Evolutionary conservation across 2,888 invertebrate genomes (phyloP).

Genomic region (Campaea margaritaria): DNA sequence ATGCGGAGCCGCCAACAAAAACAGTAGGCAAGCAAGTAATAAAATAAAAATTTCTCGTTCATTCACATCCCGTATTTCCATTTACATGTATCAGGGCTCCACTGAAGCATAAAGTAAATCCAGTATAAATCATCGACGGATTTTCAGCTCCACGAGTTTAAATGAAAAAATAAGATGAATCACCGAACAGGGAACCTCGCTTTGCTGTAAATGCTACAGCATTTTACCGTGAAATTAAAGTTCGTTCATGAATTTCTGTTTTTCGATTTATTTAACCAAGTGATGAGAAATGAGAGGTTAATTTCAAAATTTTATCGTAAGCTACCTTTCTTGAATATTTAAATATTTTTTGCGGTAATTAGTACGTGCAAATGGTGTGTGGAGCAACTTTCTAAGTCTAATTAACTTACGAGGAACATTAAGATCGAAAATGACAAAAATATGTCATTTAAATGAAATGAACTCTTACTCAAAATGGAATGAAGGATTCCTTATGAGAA

Average conservation of each 20-base stretch:
- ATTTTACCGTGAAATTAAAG: constrained; percentile 13
- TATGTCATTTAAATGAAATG: too few species aligned
- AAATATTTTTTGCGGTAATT: too few species aligned
- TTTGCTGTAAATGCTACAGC: constrained; percentile 22
- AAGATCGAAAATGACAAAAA: neutral
- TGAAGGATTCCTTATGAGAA: neutral
- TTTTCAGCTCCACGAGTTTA: constrained; percentile 32
- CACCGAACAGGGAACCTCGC: constrained; percentile 20
- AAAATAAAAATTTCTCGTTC: constrained; percentile 6
- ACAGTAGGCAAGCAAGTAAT: neutral
- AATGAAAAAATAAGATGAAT: constrained; percentile 42
- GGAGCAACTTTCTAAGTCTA: too few species aligned
- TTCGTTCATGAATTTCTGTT: constrained; percentile 11
- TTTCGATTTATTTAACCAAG: neutral
- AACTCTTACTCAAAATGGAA: neutral
- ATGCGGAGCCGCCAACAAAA: neutral
- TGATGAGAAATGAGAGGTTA: neutral
- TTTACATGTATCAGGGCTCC: constrained; percentile 20
- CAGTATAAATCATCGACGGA: constrained; percentile 37
- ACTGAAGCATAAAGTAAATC: constrained; percentile 24
- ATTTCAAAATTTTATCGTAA: too few species aligned
- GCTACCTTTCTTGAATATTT: too few species aligned
- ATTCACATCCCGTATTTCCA: constrained; percentile 8
- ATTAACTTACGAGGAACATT: too few species aligned
- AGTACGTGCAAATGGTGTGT: too few species aligned